Percentiles rank a stretch among this genome's conserved stretches.
phyloP scores from a whole-genome alignment of 2,113 vertebrate genomes.

The Rhegmatorhina hoffmannsi region DNA sequence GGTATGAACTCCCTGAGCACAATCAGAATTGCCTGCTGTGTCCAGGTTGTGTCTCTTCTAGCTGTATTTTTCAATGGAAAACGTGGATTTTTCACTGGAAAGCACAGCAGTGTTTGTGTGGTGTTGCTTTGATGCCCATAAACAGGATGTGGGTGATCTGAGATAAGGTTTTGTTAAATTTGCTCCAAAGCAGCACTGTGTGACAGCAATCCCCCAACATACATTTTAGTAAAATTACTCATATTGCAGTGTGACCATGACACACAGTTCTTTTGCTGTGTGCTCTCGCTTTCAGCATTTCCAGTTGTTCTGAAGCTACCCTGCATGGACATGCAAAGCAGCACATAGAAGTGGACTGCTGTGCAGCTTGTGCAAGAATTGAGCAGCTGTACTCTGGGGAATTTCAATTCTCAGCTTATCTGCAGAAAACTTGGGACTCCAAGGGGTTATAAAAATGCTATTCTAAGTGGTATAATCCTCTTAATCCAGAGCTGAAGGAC shows the following conservation, averaged over 20 bases:
- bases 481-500: constrained; percentile 35
- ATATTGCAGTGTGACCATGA: neutral
- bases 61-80: neutral
- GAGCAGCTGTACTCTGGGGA: neutral
- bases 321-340: neutral
- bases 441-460: constrained; percentile 3
- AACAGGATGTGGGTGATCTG: neutral
- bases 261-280: neutral
- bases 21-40: neutral
- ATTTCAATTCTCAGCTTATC: constrained; percentile 38
- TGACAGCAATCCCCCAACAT: neutral
- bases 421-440: constrained; percentile 13
- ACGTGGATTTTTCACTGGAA: neutral
- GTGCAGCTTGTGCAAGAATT: neutral
- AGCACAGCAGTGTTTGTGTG: neutral
- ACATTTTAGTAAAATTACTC: neutral
- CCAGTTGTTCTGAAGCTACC: neutral
- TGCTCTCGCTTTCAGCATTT: neutral
- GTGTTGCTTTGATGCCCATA: neutral
- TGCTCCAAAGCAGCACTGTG: neutral
- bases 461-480: constrained; percentile 27
- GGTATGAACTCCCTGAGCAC: neutral
- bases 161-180: neutral
- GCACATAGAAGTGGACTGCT: neutral
- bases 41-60: neutral